Percentiles rank a stretch among this genome's conserved stretches.
Conservation (phyloP, 2,113 vertebrate genomes). For the Upupa epops region DNA sequence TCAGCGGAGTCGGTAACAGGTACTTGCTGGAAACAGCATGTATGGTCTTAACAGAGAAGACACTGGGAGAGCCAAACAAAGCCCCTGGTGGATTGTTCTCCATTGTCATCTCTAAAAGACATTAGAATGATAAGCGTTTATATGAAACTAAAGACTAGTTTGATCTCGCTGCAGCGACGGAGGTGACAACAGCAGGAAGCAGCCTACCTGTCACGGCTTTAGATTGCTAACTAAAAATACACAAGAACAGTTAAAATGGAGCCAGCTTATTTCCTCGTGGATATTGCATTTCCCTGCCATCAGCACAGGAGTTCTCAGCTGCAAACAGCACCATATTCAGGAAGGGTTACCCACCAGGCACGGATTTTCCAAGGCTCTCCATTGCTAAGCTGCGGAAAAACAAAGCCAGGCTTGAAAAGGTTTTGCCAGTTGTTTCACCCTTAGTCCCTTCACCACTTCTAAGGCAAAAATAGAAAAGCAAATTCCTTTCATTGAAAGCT, state of each 20-base stretch:
- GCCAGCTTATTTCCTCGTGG: neutral
- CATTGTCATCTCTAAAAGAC: neutral
- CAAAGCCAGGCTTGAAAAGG: neutral
- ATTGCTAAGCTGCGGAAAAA: neutral
- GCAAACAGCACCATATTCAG: neutral
- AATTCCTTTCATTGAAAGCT: neutral
- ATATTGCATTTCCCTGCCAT: neutral
- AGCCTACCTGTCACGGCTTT: slow-evolving; percentile 11
- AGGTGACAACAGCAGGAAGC: neutral
- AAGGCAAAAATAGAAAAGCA: neutral
- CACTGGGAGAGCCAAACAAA: neutral
- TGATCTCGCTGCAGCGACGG: neutral
- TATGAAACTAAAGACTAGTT: neutral
- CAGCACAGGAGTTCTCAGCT: neutral
- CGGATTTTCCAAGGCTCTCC: neutral
- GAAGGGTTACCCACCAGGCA: neutral
- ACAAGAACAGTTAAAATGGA: neutral
- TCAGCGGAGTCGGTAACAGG: neutral
- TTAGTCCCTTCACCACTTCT: neutral
- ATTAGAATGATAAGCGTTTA: neutral
- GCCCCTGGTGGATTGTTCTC: neutral
- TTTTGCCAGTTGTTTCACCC: neutral
- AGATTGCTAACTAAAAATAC: neutral
- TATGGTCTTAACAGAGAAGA: neutral
- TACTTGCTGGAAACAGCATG: neutral